Evolutionary conservation across 92 coral and sea anemone genomes (phyloP).

Genomic region (Siderastrea radians): DNA sequence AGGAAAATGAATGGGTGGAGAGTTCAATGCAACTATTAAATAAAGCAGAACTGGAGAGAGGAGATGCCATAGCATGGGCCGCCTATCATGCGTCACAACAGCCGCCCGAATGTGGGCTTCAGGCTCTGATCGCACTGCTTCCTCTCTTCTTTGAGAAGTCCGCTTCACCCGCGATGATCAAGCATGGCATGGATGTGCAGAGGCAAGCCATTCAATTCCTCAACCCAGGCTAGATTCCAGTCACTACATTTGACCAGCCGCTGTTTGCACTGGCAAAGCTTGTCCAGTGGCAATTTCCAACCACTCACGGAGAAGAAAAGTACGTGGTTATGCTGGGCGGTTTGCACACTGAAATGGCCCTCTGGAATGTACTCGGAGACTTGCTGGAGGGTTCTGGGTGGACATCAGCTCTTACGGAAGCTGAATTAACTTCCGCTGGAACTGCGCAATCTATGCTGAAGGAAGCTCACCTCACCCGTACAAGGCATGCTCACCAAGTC

Average conservation of each 20-base stretch:
- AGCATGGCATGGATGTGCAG: conserved; percentile 75
- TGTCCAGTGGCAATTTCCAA: conserved; percentile 79
- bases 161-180: conserved; percentile 49
- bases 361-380: conserved; percentile 75
- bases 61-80: conserved; percentile 34
- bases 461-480: too few species aligned
- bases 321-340: conserved; percentile 49
- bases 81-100: conserved; percentile 63
- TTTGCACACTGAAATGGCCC: conserved; percentile 61
- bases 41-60: too few species aligned
- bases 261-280: conserved; percentile 72
- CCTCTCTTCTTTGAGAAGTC: conserved; percentile 35
- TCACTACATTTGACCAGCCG: conserved; percentile 73
- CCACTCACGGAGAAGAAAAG: conserved; percentile 68
- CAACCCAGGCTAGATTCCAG: conserved; percentile 64
- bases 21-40: too few species aligned
- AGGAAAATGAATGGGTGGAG: too few species aligned
- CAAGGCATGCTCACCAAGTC: too few species aligned
- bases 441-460: too few species aligned
- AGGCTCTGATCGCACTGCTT: conserved; percentile 63
- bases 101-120: conserved; percentile 35
- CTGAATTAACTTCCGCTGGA: conserved; percentile 42
- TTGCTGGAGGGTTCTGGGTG: conserved; percentile 78
- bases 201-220: conserved; percentile 22
- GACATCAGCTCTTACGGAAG: conserved; percentile 59